These are phyloP conservation scores for Alcedo quadribrachys DNA, from an alignment of 2,797 vertebrate genomes.

Conservation along the genomic window DNA sequence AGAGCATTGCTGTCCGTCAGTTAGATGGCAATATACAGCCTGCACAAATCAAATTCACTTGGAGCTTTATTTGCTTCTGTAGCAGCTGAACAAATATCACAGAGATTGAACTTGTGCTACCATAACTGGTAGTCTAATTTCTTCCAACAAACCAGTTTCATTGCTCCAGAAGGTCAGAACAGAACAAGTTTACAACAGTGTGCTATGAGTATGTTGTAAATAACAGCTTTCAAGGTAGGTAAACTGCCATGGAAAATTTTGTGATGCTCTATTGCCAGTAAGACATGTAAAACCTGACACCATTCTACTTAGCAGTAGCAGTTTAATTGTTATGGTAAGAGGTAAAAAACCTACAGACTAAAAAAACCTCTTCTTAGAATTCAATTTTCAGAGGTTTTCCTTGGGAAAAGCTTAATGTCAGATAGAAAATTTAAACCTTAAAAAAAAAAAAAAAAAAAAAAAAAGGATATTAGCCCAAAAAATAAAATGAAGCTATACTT, in stretches of 20 bases:
- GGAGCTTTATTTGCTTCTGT: slow-evolving; percentile 3
- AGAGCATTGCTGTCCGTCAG: neutral
- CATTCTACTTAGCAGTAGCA: neutral
- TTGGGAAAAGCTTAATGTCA: neutral
- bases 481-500: slow-evolving; percentile 19
- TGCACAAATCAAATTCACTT: neutral
- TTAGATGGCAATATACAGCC: neutral
- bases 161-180: neutral
- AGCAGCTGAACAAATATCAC: slow-evolving; percentile 27
- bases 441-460: neutral
- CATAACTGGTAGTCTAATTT: slow-evolving; percentile 19
- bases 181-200: neutral
- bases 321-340: neutral
- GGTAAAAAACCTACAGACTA: neutral
- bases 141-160: neutral
- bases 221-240: neutral
- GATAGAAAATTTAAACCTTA: neutral
- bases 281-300: neutral
- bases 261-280: neutral
- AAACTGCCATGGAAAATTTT: neutral
- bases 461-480: neutral
- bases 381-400: no score
- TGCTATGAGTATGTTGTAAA: neutral
- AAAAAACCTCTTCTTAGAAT: neutral
- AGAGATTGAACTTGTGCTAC: neutral